Evolutionary conservation across 2,113 vertebrate species (phyloP).

Genomic region (Passer montanus): DNA sequence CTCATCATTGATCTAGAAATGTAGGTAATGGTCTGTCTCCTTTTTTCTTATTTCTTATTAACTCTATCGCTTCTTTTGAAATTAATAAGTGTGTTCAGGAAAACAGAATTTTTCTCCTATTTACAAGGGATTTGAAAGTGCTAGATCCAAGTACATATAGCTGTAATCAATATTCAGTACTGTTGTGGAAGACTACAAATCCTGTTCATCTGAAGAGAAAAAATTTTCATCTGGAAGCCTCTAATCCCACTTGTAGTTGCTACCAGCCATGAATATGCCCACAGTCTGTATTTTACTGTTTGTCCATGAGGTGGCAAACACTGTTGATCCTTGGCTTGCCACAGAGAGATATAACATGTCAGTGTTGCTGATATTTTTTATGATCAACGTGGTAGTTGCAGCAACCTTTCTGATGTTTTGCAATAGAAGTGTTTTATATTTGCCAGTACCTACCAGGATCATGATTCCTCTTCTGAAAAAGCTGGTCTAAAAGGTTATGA

Average conservation of each 20-base stretch:
- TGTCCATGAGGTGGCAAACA: conserved; percentile 34
- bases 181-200: background rate
- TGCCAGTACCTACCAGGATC: background rate
- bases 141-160: background rate
- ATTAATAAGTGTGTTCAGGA: background rate
- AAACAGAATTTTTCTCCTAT: background rate
- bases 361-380: background rate
- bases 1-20: background rate
- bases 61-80: background rate
- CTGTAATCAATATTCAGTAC: background rate
- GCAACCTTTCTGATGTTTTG: background rate
- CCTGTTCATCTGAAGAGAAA: background rate
- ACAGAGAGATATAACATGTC: background rate
- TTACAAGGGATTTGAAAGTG: background rate
- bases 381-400: background rate
- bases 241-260: background rate
- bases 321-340: background rate
- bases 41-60: background rate
- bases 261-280: background rate
- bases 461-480: background rate
- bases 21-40: background rate
- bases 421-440: background rate
- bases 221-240: background rate
- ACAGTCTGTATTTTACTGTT: background rate
- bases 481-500: background rate